A percentile compares a stretch with the other conserved stretches of the same genome.
These are phyloP conservation scores for Drosophila watanabei DNA, from an alignment of 1,140 invertebrate genomes.

Conservation along the genomic window DNA sequence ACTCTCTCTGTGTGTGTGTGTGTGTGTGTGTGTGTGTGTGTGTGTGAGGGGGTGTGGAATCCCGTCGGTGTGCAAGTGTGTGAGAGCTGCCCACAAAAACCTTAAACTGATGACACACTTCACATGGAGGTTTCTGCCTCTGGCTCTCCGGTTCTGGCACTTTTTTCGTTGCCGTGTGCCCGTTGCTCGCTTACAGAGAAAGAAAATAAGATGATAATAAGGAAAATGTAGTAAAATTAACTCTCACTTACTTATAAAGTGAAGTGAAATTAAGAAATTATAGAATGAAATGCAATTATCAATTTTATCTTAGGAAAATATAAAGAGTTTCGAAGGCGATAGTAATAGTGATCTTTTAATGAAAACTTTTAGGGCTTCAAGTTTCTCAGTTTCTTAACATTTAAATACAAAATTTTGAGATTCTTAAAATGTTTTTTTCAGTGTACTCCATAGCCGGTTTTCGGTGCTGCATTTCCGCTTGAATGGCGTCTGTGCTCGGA, in stretches of 20 bases:
- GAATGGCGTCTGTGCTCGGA: conserved; percentile 76
- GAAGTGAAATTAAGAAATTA: not conserved
- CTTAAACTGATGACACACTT: conserved; percentile 84
- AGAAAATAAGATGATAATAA: not conserved
- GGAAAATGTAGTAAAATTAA: not conserved
- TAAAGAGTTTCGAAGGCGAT: not conserved
- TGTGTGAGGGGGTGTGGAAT: conserved; percentile 15
- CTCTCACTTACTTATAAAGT: not conserved
- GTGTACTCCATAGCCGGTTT: conserved; percentile 46
- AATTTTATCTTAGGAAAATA: not conserved
- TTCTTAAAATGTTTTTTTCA: not conserved
- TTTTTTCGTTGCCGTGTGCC: conserved; percentile 47
- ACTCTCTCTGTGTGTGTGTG: conserved; percentile 7
- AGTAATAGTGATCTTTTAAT: not conserved
- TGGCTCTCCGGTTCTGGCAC: conserved; percentile 47
- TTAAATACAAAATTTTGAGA: not conserved
- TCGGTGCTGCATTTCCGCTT: conserved; percentile 80
- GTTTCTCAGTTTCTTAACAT: not conserved
- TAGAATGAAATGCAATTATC: not conserved
- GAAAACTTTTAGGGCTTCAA: not conserved
- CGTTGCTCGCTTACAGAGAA: conserved; percentile 16
- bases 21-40: conserved; percentile 15
- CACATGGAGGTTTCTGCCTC: conserved; percentile 77
- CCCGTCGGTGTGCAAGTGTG: conserved; percentile 9
- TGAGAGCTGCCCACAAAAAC: conserved; percentile 75